Base-by-base conservation (phyloP, 2,888 invertebrate genomes). In the Camponotus fellah region DNA sequence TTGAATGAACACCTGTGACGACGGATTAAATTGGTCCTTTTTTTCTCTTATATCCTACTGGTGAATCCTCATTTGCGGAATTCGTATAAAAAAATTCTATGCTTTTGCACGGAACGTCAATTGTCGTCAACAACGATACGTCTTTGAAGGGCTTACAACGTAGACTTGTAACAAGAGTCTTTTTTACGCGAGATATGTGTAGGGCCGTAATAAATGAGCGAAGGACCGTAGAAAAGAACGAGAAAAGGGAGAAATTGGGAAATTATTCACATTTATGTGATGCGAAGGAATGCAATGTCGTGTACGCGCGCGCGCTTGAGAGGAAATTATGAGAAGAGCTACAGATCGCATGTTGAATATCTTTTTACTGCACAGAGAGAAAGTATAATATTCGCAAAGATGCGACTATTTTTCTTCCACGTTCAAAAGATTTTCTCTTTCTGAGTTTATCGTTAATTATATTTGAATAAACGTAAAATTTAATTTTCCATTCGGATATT, bases 61-160 rank as follows among this genome's bases (percentile, higher is more conserved):
- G 77, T 75, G 87, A 90, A 91, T 91, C 90, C 92, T 92, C 93
- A 93, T 94, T 93, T 92, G 91, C 90, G 88, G 88, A 91, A 92
- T 92, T 88, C 87, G 88, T 90, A 91, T 92, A 91, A 92, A 92
- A 91, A 91, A 90, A 89, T 87, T 86, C 89, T 87, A 88, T 76
- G 66, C 4, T 77, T 66, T 46, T 17, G 5, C 46, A 69, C 79
- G 71, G 86, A 79, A 82, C 84, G 88, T 65, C 88, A 88, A 89
- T 91, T 91, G 89, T 88, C 66, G 34, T 56, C 56, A 89, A 86
- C 72, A 75, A 81, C 84, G 85, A 65, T 85, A 91, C 87, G 86
- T 89, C 64, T 86, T 88, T 84, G 43, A 46, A 75, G 76, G 79
- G 86, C 75, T 76, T 85, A 77, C 80, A 82, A 86, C 81, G 85